phyloP scores from a whole-genome alignment of 1,140 invertebrate genomes.

The Diploscapter pachys region DNA sequence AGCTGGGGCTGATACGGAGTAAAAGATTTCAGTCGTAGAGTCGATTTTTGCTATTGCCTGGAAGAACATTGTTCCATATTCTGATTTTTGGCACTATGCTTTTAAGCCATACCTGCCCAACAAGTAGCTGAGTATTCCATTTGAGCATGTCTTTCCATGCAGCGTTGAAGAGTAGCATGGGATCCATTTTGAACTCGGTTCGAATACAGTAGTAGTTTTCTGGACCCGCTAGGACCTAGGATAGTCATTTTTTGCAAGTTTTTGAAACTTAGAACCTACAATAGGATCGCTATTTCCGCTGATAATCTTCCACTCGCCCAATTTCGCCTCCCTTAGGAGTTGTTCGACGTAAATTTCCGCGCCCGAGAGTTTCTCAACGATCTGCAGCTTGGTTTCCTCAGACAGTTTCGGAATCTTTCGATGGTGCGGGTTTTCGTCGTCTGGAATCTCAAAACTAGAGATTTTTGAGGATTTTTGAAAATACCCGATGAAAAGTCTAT shows the following conservation, averaged over 20 bases:
- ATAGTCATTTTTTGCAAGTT: neutral
- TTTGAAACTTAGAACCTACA: neutral
- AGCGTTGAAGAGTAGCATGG: constrained; percentile 26
- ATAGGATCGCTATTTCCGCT: neutral
- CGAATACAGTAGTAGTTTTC: constrained; percentile 27
- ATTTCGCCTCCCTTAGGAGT: neutral
- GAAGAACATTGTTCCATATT: neutral
- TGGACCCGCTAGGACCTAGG: constrained; percentile 15
- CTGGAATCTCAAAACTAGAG: too few relatives aligned
- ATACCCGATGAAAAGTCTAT: too few relatives aligned
- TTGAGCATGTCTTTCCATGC: constrained; percentile 31
- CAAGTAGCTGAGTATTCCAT: constrained; percentile 30
- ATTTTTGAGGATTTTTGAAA: too few relatives aligned
- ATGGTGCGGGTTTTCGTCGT: neutral
- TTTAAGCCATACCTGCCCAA: too few relatives aligned
- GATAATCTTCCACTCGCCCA: constrained; percentile 10
- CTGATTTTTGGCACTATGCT: constrained; percentile 23
- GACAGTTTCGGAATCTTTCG: neutral
- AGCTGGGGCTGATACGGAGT: constrained; percentile 34
- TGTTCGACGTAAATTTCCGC: neutral
- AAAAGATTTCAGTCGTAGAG: constrained; percentile 25
- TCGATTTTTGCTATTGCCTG: constrained; percentile 30
- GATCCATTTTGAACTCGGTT: constrained; percentile 10
- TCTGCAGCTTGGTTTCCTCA: constrained; percentile 10
- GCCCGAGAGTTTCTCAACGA: neutral